A percentile compares a stretch with the other conserved stretches of the same genome.
These are phyloP conservation scores for Poeciliopsis paucimaculata DNA, from an alignment of 2,797 vertebrate species.

Conservation along the genomic window DNA sequence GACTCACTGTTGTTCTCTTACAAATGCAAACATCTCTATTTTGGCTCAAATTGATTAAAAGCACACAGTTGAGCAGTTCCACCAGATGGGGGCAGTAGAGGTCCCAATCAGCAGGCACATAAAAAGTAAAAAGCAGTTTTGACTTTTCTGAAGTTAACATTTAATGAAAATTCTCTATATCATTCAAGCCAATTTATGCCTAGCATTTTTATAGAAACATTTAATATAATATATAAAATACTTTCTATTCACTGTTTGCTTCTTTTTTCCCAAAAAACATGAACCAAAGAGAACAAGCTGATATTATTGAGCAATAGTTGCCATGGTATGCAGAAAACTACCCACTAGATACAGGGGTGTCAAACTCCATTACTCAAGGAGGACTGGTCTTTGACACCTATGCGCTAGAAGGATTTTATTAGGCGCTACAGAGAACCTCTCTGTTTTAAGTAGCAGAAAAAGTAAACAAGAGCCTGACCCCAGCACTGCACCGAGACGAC, in stretches of 20 bases:
- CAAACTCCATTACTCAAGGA: too few relatives aligned
- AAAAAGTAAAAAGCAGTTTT: conserved; percentile 10
- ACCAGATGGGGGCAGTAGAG: conserved; percentile 68
- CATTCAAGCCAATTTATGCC: not conserved
- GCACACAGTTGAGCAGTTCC: conserved; percentile 24
- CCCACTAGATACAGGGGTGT: not conserved
- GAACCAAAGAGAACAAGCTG: not conserved
- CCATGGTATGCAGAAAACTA: not conserved
- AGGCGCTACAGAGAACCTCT: conserved; percentile 7
- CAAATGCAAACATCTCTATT: conserved; percentile 20
- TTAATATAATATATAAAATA: not conserved
- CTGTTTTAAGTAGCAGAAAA: conserved; percentile 7
- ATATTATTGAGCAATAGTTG: not conserved
- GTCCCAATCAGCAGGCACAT: conserved; percentile 4
- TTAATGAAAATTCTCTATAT: not conserved
- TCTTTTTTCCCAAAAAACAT: not conserved
- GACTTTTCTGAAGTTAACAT: conserved; percentile 16
- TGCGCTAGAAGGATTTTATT: conserved; percentile 1
- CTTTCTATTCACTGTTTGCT: not conserved
- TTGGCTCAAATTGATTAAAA: not conserved
- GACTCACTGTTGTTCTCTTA: conserved; percentile 39
- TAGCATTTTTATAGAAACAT: not conserved
- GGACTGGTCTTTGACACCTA: too few relatives aligned
- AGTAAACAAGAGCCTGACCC: conserved; percentile 19
- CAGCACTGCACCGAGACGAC: not conserved